Evolutionary conservation across 2,888 invertebrate genomes (phyloP).

Genomic region (Pocota personata): DNA sequence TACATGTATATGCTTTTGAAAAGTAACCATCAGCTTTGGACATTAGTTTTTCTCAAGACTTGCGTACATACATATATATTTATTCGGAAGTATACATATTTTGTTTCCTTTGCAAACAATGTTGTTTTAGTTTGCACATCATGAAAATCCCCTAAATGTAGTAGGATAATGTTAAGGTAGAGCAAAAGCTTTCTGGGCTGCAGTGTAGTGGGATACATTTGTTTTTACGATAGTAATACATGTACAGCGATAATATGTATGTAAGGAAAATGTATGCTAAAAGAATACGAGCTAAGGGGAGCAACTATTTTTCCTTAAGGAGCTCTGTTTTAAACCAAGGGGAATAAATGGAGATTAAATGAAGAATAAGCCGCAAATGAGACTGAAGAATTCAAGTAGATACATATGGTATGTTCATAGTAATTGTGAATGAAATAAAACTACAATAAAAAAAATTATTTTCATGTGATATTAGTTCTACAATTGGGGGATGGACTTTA

Average conservation of each 20-base stretch:
- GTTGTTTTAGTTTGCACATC: neutral
- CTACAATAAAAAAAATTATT: too few species aligned
- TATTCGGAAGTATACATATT: neutral
- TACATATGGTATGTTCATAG: too few species aligned
- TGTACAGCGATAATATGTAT: neutral
- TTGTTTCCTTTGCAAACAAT: neutral
- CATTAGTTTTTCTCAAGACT: neutral
- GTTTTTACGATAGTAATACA: neutral
- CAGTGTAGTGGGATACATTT: neutral
- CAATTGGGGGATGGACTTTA: too few species aligned
- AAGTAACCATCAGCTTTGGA: neutral
- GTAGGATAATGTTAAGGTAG: neutral
- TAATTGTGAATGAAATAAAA: too few species aligned
- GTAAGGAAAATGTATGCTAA: neutral
- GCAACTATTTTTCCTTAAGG: neutral
- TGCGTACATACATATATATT: neutral
- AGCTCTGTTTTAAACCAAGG: neutral
- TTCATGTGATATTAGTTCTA: too few species aligned
- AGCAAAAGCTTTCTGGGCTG: neutral
- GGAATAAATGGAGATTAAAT: neutral
- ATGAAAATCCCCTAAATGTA: neutral
- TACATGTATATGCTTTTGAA: neutral
- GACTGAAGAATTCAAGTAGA: neutral
- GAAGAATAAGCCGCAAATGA: neutral
- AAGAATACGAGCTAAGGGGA: neutral